Conservation (phyloP, 2,888 invertebrate genomes). For the Physocephala rufipes region DNA sequence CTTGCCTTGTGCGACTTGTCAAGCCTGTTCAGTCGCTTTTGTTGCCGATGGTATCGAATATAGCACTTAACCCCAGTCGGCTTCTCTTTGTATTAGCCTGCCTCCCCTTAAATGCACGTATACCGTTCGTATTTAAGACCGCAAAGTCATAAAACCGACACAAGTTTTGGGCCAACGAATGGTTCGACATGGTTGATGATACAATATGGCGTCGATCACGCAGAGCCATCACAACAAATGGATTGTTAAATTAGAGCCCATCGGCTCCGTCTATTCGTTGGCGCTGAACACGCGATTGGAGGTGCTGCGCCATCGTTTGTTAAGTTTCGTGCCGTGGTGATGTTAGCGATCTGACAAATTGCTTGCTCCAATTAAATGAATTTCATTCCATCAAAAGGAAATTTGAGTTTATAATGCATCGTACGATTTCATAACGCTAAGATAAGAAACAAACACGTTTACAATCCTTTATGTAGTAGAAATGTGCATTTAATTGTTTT, state of each 20-base stretch:
- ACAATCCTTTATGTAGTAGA: too few species aligned
- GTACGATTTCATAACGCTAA: too few species aligned
- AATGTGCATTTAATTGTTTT: too few species aligned
- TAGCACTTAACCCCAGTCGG: neutral
- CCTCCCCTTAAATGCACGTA: too few species aligned
- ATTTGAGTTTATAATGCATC: too few species aligned
- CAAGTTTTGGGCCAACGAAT: constrained; percentile 33
- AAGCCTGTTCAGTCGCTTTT: too few species aligned
- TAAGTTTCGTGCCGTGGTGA: neutral
- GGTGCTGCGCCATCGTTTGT: constrained; percentile 11
- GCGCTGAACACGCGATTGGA: too few species aligned
- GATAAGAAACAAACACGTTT: too few species aligned
- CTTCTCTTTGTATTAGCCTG: too few species aligned
- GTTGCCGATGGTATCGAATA: too few species aligned
- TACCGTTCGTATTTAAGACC: constrained; percentile 24
- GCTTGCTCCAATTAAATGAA: constrained; percentile 7
- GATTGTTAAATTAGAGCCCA: constrained; percentile 12
- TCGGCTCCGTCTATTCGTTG: constrained; percentile 51
- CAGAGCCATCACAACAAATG: constrained; percentile 15
- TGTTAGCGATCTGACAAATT: constrained; percentile 58
- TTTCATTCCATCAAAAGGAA: constrained; percentile 2
- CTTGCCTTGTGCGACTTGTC: too few species aligned
- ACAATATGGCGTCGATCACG: constrained; percentile 32
- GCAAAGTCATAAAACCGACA: constrained; percentile 36
- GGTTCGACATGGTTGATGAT: neutral